Percentiles rank a stretch among this genome's conserved stretches.
These are phyloP conservation scores for Thalpophila matura DNA, from an alignment of 2,888 invertebrate genomes.

Conservation along the genomic window DNA sequence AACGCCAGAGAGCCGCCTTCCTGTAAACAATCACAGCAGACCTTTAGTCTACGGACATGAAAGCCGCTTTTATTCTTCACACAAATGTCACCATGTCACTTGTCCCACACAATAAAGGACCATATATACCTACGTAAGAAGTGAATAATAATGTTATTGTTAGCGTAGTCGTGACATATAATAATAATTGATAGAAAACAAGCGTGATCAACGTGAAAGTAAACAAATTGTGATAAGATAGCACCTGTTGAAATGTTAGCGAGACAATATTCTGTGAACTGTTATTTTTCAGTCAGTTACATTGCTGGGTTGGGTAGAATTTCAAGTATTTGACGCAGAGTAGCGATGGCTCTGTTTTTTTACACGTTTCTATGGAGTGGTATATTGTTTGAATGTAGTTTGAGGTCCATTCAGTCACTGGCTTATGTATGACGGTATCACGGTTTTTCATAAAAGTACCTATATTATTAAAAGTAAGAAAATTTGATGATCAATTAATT, in stretches of 20 bases:
- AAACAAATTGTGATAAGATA: conserved; percentile 50
- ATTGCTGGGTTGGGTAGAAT: conserved; percentile 2
- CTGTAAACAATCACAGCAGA: conserved; percentile 51
- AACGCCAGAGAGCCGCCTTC: conserved; percentile 48
- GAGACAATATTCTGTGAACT: neutral
- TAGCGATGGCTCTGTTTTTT: neutral
- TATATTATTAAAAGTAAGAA: too few species aligned
- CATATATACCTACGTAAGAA: conserved; percentile 20
- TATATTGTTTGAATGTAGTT: too few species aligned
- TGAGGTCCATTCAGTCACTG: too few species aligned
- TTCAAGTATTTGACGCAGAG: neutral
- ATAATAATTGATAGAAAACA: conserved; percentile 50
- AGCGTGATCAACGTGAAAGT: conserved; percentile 53
- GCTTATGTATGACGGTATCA: too few species aligned
- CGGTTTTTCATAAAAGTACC: too few species aligned
- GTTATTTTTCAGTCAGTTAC: conserved; percentile 29
- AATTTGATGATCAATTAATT: too few species aligned
- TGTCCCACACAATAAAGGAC: conserved; percentile 44
- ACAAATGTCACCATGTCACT: conserved; percentile 31
- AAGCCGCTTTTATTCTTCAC: conserved; percentile 46
- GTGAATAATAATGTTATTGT: conserved; percentile 38
- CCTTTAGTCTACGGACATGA: conserved; percentile 39
- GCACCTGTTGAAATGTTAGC: conserved; percentile 27
- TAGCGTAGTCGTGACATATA: conserved; percentile 59
- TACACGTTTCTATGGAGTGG: too few species aligned